Evolutionary conservation across 2,113 vertebrate genomes (phyloP).

Genomic region (Leptobrachium leishanense): DNA sequence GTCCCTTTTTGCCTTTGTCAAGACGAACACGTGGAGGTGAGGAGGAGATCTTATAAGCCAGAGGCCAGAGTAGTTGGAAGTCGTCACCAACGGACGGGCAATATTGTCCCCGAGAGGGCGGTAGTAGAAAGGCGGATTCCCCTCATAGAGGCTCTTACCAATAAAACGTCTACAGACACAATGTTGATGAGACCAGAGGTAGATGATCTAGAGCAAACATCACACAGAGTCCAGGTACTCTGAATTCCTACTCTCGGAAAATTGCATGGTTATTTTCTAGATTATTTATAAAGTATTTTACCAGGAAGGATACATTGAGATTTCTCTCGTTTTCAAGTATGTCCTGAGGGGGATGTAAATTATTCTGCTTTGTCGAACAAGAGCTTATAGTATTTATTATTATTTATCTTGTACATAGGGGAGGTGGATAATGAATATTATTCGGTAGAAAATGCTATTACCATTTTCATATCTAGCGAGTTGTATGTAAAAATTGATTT

Average conservation of each 20-base stretch:
- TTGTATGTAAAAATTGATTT: no score
- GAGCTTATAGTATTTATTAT: no score
- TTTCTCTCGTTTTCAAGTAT: no score
- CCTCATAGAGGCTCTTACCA: conserved; percentile 68
- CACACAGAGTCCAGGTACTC: conserved; percentile 81
- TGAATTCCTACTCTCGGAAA: conserved; percentile 53
- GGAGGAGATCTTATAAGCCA: conserved; percentile 77
- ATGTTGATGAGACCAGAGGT: conserved; percentile 73
- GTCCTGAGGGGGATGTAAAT: no score
- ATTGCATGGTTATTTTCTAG: not conserved
- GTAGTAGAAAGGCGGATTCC: conserved; percentile 73
- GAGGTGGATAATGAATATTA: no score
- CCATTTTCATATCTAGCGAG: no score
- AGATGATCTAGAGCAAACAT: conserved; percentile 79
- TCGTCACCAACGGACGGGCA: conserved; percentile 73
- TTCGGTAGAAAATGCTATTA: no score
- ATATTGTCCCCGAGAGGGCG: conserved; percentile 75
- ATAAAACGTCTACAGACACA: conserved; percentile 75
- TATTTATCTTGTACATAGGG: no score
- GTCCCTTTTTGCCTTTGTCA: conserved; percentile 79
- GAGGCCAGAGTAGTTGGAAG: conserved; percentile 78
- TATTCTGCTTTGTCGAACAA: no score
- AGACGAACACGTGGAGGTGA: conserved; percentile 83
- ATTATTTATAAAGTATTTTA: no score
- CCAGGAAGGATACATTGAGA: no score